Percentiles rank a stretch among this genome's conserved stretches.
Conservation (phyloP, 2,888 invertebrate genomes). For the Biston stratarius region DNA sequence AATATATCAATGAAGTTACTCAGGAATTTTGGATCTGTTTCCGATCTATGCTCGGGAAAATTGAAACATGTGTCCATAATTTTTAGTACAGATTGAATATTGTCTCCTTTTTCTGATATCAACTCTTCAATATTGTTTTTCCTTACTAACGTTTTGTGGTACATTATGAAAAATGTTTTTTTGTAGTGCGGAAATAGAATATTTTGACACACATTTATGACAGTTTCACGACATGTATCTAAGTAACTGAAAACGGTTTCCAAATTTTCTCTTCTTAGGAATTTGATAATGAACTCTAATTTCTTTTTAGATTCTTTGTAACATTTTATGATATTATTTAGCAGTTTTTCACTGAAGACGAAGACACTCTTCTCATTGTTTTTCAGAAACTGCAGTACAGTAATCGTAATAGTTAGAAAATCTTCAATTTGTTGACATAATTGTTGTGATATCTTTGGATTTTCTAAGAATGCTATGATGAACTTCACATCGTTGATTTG, state of each 20-base stretch:
- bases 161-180: conserved; percentile 69
- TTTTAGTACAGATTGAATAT: conserved; percentile 77
- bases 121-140: conserved; percentile 73
- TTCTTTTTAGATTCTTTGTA: conserved; percentile 77
- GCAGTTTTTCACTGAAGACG: conserved; percentile 55
- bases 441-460: conserved; percentile 66
- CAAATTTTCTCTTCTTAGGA: conserved; percentile 68
- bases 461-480: conserved; percentile 69
- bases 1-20: conserved; percentile 73
- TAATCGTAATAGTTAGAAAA: conserved; percentile 63
- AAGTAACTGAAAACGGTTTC: conserved; percentile 73
- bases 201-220: conserved; percentile 64
- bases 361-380: conserved; percentile 46
- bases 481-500: conserved; percentile 59
- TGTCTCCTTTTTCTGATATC: conserved; percentile 76
- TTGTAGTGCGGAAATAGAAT: conserved; percentile 73
- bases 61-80: conserved; percentile 75
- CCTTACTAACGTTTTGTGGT: conserved; percentile 71
- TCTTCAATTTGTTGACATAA: conserved; percentile 65
- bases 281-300: conserved; percentile 70
- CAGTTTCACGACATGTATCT: conserved; percentile 58
- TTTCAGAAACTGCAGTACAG: conserved; percentile 64
- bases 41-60: conserved; percentile 65
- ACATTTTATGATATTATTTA: conserved; percentile 65
- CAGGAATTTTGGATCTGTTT: conserved; percentile 63